These are phyloP conservation scores for Drosophila testacea DNA, from an alignment of 2,888 invertebrate genomes.

Conservation along the genomic window DNA sequence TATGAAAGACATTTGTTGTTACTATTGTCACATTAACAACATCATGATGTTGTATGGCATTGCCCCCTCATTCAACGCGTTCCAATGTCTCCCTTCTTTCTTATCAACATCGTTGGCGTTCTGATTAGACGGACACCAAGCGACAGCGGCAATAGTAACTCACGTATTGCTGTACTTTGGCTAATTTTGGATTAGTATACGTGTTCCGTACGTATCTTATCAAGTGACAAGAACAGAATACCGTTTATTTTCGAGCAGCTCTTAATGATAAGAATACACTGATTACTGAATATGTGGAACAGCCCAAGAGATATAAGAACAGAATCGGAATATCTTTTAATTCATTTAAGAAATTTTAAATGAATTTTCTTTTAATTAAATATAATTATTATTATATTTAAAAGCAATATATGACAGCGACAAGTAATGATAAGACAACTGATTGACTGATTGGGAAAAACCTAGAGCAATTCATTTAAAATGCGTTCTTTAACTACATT, in stretches of 20 bases:
- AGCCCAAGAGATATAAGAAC: too few relatives aligned
- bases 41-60: slow-evolving; percentile 42
- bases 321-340: too few relatives aligned
- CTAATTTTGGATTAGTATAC: slow-evolving; percentile 52
- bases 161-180: slow-evolving; percentile 37
- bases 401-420: too few relatives aligned
- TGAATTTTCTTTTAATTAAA: too few relatives aligned
- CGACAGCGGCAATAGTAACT: slow-evolving; percentile 9
- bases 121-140: slow-evolving; percentile 49
- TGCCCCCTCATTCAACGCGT: slow-evolving; percentile 31
- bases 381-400: too few relatives aligned
- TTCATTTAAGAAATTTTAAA: too few relatives aligned
- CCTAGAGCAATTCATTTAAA: neutral
- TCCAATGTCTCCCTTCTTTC: slow-evolving; percentile 7
- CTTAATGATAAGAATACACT: slow-evolving; percentile 12
- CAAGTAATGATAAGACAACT: too few relatives aligned
- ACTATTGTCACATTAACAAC: slow-evolving; percentile 56
- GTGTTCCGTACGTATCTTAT: slow-evolving; percentile 62
- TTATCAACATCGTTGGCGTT: slow-evolving; percentile 48
- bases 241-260: slow-evolving; percentile 1
- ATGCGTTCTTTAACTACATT: neutral
- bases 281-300: slow-evolving; percentile 13
- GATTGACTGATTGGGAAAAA: too few relatives aligned
- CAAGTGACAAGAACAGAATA: slow-evolving; percentile 29
- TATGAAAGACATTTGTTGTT: slow-evolving; percentile 52